phyloP scores from a whole-genome alignment of 2,888 invertebrate species.

The Polydesmus complanatus region DNA sequence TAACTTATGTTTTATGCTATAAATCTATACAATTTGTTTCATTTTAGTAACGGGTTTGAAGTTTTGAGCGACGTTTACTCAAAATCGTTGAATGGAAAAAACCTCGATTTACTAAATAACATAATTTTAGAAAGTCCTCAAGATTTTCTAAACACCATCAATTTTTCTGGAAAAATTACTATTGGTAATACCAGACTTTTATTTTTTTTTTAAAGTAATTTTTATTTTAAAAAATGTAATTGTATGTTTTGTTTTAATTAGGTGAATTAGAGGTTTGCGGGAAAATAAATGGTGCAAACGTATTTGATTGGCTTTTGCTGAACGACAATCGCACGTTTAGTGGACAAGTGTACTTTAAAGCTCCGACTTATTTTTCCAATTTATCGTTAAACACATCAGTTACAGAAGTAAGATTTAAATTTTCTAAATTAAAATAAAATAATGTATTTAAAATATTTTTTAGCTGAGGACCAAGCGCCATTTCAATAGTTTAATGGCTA shows the following conservation, averaged over 20 bases:
- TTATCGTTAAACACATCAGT: not conserved
- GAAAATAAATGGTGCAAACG: not conserved
- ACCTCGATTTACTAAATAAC: not conserved
- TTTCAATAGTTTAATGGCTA: too few relatives aligned
- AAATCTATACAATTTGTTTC: not conserved
- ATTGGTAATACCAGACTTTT: too few relatives aligned
- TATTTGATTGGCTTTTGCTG: not conserved
- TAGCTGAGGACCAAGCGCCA: too few relatives aligned
- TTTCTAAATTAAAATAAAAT: not conserved
- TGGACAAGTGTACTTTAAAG: not conserved
- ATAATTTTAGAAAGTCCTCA: not conserved
- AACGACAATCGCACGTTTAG: not conserved
- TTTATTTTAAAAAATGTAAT: not conserved
- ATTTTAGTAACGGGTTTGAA: not conserved
- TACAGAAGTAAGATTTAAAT: not conserved
- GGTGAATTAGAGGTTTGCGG: not conserved
- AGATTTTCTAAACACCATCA: not conserved
- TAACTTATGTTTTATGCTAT: not conserved
- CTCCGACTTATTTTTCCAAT: too few relatives aligned
- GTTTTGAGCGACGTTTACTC: not conserved
- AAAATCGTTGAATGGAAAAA: not conserved
- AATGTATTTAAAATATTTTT: too few relatives aligned
- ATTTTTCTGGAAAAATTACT: not conserved
- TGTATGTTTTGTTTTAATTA: not conserved
- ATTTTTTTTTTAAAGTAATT: not conserved